phyloP scores from a whole-genome alignment of 2,888 invertebrate species.

The Ypsolopha sequella region DNA sequence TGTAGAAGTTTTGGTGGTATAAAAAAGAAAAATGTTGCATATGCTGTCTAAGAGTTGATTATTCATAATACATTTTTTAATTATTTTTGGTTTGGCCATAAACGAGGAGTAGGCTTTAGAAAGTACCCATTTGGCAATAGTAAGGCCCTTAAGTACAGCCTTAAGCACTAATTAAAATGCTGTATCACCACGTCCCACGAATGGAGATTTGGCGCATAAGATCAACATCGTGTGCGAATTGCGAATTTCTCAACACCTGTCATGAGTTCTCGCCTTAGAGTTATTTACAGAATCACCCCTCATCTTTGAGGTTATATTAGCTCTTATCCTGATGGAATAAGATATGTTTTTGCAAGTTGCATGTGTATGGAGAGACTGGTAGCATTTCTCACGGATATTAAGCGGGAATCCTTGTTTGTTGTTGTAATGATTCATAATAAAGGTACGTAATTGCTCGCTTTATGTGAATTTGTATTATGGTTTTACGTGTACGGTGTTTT shows the following conservation, averaged over 20 bases:
- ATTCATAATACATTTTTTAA: no score
- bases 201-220: conserved; percentile 21
- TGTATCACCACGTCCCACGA: conserved; percentile 11
- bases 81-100: no score
- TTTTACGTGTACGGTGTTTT: no score
- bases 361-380: not conserved
- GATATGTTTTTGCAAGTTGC: not conserved
- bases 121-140: no score
- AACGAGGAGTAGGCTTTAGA: no score
- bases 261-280: not conserved
- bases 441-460: not conserved
- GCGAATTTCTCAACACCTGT: conserved; percentile 10
- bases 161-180: conserved; percentile 18
- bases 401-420: not conserved
- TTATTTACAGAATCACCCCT: not conserved
- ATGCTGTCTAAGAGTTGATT: no score
- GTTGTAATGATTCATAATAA: conserved; percentile 1
- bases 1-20: no score
- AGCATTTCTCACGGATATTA: not conserved
- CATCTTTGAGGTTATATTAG: not conserved
- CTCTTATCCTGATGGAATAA: not conserved
- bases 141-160: no score
- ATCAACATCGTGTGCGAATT: conserved; percentile 16
- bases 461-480: not conserved
- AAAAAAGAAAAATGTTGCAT: no score